phyloP scores from a whole-genome alignment of 2,888 invertebrate species.

The Nemoura dubitans region DNA sequence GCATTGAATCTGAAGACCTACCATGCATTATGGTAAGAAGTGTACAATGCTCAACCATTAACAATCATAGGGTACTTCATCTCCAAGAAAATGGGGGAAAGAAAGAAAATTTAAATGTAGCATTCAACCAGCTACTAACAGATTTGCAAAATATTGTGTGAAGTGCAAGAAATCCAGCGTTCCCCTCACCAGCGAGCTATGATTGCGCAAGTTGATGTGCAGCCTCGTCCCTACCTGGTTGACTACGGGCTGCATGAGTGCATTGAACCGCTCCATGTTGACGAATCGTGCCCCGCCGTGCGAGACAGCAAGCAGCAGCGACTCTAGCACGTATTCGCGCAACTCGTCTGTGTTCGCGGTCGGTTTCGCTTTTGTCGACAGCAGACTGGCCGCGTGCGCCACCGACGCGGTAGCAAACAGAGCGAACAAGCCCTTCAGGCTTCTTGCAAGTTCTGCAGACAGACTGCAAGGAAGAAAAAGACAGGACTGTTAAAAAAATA shows the following conservation, averaged over 20 bases:
- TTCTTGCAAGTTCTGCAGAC: conserved; percentile 79
- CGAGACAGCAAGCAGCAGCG: conserved; percentile 79
- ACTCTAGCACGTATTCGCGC: conserved; percentile 77
- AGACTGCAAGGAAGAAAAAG: conserved; percentile 72
- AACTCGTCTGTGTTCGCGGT: conserved; percentile 55
- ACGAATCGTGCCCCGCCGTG: conserved; percentile 87
- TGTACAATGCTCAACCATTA: too few species aligned
- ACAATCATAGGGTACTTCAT: too few species aligned
- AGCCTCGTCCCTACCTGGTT: conserved; percentile 73
- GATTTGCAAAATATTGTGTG: too few species aligned
- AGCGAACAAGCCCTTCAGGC: conserved; percentile 86
- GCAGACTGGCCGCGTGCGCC: conserved; percentile 78
- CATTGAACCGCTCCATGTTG: conserved; percentile 84
- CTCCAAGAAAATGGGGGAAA: too few species aligned
- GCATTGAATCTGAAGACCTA: too few species aligned
- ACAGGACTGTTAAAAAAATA: too few species aligned
- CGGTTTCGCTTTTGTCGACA: conserved; percentile 56
- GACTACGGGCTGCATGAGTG: conserved; percentile 85
- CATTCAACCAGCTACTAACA: too few species aligned
- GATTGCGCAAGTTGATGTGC: conserved; percentile 80
- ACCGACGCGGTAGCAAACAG: conserved; percentile 89
- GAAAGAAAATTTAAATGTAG: too few species aligned
- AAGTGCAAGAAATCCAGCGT: too few species aligned
- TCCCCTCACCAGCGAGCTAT: too few species aligned
- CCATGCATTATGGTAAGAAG: too few species aligned